Conservation (phyloP, 2,888 invertebrate species). For the Tachystola acroxantha region DNA sequence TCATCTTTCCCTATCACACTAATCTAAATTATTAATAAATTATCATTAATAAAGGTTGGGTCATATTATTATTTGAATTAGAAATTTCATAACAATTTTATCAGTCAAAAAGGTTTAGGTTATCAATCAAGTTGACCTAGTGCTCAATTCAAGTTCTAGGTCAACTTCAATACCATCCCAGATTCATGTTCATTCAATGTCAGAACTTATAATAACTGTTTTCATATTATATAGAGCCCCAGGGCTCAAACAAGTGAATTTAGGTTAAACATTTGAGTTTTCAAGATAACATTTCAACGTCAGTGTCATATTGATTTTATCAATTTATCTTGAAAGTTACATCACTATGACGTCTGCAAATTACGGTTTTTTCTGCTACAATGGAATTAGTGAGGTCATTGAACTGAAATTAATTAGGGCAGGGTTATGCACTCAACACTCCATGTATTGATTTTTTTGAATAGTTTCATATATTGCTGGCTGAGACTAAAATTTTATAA, state of each 20-base stretch:
- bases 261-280: not conserved
- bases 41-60: too few species aligned
- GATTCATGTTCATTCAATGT: too few species aligned
- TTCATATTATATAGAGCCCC: not conserved
- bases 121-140: too few species aligned
- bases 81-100: too few species aligned
- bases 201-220: not conserved
- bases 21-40: too few species aligned
- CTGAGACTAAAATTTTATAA: not conserved
- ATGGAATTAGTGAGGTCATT: slow-evolving; percentile 1
- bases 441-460: too few species aligned
- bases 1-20: too few species aligned
- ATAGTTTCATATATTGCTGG: not conserved
- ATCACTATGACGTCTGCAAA: not conserved
- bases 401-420: not conserved
- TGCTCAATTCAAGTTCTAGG: too few species aligned
- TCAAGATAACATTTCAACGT: not conserved
- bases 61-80: too few species aligned
- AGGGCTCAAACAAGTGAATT: not conserved
- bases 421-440: too few species aligned
- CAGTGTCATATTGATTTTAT: not conserved
- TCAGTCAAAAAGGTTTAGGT: too few species aligned
- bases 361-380: not conserved
- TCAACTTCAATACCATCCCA: too few species aligned
- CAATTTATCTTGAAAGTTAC: slow-evolving; percentile 1